These are phyloP conservation scores for Drosophila baimaii DNA, from an alignment of 1,140 invertebrate species.

Conservation along the genomic window DNA sequence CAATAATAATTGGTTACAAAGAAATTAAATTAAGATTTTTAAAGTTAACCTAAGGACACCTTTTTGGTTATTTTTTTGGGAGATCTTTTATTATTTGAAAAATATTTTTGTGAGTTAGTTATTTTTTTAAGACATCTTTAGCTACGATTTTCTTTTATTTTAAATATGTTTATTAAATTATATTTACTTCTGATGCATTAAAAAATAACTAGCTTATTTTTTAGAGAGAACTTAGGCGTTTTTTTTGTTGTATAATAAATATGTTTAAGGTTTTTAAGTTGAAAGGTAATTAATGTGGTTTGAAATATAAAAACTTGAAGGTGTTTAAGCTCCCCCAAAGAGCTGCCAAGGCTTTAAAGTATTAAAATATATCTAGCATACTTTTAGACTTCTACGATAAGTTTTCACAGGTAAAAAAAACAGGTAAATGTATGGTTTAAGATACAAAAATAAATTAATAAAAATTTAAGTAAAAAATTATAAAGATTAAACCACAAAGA, in stretches of 20 bases:
- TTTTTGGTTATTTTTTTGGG: too few species aligned
- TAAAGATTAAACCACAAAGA: neutral
- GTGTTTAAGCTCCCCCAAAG: neutral
- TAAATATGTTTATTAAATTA: too few species aligned
- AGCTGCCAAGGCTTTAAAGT: neutral
- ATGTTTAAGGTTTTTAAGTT: neutral
- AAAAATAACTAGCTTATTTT: too few species aligned
- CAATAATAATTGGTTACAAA: slow-evolving; percentile 4
- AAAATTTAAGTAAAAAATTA: neutral
- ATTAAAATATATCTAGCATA: slow-evolving; percentile 17
- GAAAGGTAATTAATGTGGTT: neutral
- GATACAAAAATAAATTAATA: neutral
- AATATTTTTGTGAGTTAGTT: too few species aligned
- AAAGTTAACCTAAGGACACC: too few species aligned
- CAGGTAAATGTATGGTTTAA: neutral
- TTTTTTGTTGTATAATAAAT: too few species aligned
- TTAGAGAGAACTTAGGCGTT: too few species aligned
- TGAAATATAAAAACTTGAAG: neutral
- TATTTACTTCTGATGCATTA: too few species aligned
- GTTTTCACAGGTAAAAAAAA: neutral
- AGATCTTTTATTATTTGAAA: too few species aligned
- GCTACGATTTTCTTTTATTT: too few species aligned
- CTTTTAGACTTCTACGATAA: slow-evolving; percentile 1
- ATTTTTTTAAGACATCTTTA: too few species aligned
- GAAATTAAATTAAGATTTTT: too few species aligned